Base-by-base conservation (phyloP, 2,888 invertebrate species). In the Spodoptera picta region DNA sequence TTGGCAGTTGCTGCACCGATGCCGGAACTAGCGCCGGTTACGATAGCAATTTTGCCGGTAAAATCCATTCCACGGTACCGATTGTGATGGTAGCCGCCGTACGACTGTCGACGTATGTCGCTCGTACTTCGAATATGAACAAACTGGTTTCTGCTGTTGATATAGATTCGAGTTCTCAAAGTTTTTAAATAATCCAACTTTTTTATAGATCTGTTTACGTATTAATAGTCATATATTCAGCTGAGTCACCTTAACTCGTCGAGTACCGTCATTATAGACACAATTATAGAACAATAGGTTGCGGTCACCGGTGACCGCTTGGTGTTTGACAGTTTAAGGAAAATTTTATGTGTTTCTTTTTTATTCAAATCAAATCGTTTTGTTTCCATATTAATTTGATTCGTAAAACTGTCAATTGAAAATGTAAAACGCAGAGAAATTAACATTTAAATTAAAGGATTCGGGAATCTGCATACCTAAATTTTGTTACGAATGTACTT, bases 11-110 rank as follows among this genome's bases (percentile, higher is more conserved):
- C 87, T 0, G 91, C 91, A 3, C 91, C 91, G 9, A 90, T 91
- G 0, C 91, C 91, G 12, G 90, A 90, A 73, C 90, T 91, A 5
- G 88, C 87, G 2, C 91, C 90, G 12, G 90, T 91, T 7, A 91
- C 84, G 42, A 91, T 84, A 10, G 84, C 88, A 5, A 88, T 86
- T 82, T 89, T 89, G 12, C 87, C 86, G 41, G 82, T 83, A 66
- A 90, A 84, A 75, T 89, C 86, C 84, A 90, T 87, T 60, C 54
- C 64, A 53, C 69, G 66, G 49, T 31, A 68, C 66, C 65, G 75
- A 45, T 56, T 66, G 63, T 59, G 45, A 53, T 58, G 62, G 52
- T 58, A 62, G 58, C 36, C 43, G 71, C 54, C 31, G 70, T 42
- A 9, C 54, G 65, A 75, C 80, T 68, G 60, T 41, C 69, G 62